Evolutionary conservation across 1,140 invertebrate genomes (phyloP), one percentile per base, ranked within the genome.

Genomic region (Drosophila oshimai): DNA sequence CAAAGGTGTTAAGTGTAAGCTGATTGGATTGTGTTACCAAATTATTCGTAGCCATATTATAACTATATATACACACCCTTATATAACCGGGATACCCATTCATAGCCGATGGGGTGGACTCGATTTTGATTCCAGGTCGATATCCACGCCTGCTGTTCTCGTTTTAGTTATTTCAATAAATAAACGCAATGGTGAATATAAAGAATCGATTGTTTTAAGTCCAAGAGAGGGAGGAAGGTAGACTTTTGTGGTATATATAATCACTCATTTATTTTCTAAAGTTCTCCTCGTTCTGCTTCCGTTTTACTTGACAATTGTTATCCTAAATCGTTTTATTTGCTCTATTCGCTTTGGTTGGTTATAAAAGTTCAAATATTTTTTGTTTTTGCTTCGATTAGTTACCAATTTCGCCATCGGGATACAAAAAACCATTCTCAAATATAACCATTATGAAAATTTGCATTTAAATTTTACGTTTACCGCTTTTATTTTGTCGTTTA

Each of bases 201-300:
- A 18, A 39, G 3, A 2, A 18, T 26, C 4, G 20, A 5, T 34
- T 44, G 5, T 42, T 73, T 15, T 41, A 54, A 44, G 2, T 15
- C 1, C 7, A 26, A 42, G 20, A 9, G 22, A 44, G 41, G 2
- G 15, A 42, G 20, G 5, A 15, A 44, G 41, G 2, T 4, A 26
- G 20, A 42, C 22, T 9, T 13, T 44, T 81, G 54, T 81, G 61
- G 69, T 80, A 69, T 78, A 80, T 83, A 83, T 83, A 83, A 83
- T 83, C 78, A 83, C 78, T 83, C 79, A 44, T 83, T 83, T 83
- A 83, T 83, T 83, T 57, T 55, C 78, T 83, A 83, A 73, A 67
- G 34, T 69, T 68, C 34, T 34, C 36, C 31, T 31, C 41, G 29
- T 45, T 31, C 45, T 26, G 22, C 50, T 53, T 76, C 49, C 58